phyloP scores from a whole-genome alignment of 2,888 invertebrate species.

The Aleiodes testaceus region DNA sequence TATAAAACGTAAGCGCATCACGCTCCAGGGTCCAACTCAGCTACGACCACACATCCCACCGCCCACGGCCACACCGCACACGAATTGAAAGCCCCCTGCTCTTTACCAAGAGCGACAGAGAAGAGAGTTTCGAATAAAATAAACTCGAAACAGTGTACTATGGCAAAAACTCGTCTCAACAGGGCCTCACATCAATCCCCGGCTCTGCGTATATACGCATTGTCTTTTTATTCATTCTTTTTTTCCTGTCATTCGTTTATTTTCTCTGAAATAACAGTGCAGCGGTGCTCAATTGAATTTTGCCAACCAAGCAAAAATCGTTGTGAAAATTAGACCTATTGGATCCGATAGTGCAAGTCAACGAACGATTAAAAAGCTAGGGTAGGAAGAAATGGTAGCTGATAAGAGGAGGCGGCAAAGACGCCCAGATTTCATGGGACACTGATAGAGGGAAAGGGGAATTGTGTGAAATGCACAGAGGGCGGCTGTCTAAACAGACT shows the following conservation, averaged over 20 bases:
- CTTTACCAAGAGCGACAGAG: slow-evolving; percentile 35
- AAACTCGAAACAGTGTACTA: slow-evolving; percentile 56
- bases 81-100: slow-evolving; percentile 54
- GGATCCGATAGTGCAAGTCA: not conserved
- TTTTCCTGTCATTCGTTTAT: slow-evolving; percentile 16
- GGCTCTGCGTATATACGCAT: slow-evolving; percentile 25
- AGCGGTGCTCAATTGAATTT: slow-evolving; percentile 34
- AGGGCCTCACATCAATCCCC: slow-evolving; percentile 57
- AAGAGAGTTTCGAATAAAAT: slow-evolving; percentile 58
- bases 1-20: slow-evolving; percentile 65
- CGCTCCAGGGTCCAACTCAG: slow-evolving; percentile 45
- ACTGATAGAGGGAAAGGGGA: slow-evolving; percentile 35
- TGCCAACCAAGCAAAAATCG: not conserved
- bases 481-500: slow-evolving; percentile 73
- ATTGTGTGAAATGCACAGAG: slow-evolving; percentile 42
- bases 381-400: slow-evolving; percentile 43
- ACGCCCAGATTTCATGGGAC: slow-evolving; percentile 27
- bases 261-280: slow-evolving; percentile 20
- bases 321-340: not conserved
- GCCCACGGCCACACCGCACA: slow-evolving; percentile 59
- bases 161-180: slow-evolving; percentile 71
- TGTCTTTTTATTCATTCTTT: slow-evolving; percentile 12
- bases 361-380: slow-evolving; percentile 47
- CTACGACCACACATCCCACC: slow-evolving; percentile 44
- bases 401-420: slow-evolving; percentile 39